Base-by-base conservation (phyloP, 2,113 vertebrate species). In the Heteronetta atricapilla region DNA sequence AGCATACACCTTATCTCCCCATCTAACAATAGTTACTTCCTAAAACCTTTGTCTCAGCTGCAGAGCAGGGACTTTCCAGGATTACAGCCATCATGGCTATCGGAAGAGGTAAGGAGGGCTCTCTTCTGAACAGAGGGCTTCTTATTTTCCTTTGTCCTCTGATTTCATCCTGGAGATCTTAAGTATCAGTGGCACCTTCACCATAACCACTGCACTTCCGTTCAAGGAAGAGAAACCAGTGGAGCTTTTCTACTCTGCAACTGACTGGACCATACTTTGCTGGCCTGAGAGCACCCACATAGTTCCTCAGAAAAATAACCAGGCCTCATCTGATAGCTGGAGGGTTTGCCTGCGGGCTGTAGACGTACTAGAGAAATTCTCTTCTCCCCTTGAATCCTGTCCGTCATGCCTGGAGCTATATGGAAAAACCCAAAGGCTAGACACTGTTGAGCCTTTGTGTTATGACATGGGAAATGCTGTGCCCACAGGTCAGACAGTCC, bases 381-480 rank as follows among this genome's bases (percentile, higher is more conserved):
- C 40, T 11, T 52, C 40, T 73, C 67, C 31, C 50, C 58, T 90
- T 56, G 79, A 34, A 81, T 59, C 56, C 55, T 80, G 20, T 28
- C 34, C 29, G 76, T 62, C 28, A 0, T 64, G 34, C 50, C 52
- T 90, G 12, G 68, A 44, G 15, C 42, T 63, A 8, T 15, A 10
- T 6, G 34, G 64, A 64, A 88, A 34, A 87, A 56, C 21, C 29
- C 66, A 48, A 83, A 81, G 60, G 48, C 21, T 56, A 78, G 20
- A 0, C 73, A 36, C 34, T 80, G 15, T 74, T 53, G 29, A 78
- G n/a, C 60, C 55, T 66, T 63, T 56, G 42, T 0, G 0, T 52
- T 64, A 0, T 0, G 28, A 84, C 62, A 31, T 1, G 10, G 31
- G 40, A 63, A 66, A 40, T 0, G 1, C 52, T n/a, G 19, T 20